These are phyloP conservation scores for Capreolus pygargus DNA, from an alignment of 2,113 vertebrate species.

Conservation along the genomic window DNA sequence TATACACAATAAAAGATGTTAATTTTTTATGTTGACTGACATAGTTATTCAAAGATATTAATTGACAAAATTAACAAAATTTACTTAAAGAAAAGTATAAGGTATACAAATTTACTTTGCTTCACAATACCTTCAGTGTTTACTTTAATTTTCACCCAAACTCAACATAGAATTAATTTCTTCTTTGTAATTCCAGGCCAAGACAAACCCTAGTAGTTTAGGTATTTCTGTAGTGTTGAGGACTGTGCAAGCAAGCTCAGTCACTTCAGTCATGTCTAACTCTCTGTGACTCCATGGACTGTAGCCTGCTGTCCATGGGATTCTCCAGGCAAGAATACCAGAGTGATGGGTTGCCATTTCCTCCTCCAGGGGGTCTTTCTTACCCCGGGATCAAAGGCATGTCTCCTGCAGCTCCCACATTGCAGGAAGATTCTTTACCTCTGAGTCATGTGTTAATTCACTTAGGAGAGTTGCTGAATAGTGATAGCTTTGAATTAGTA, in stretches of 20 bases:
- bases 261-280: not conserved
- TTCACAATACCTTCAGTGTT: not conserved
- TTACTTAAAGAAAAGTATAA: conserved; percentile 1
- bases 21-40: not conserved
- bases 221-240: not conserved
- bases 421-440: not conserved
- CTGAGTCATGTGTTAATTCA: not conserved
- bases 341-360: not conserved
- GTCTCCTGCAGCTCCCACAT: not conserved
- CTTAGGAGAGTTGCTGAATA: not conserved
- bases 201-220: not conserved
- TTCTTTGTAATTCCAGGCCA: not conserved
- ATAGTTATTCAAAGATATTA: not conserved
- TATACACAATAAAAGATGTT: not conserved
- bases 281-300: not conserved
- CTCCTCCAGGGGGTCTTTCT: not conserved
- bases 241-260: not conserved
- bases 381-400: not conserved
- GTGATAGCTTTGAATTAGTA: not conserved
- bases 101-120: not conserved
- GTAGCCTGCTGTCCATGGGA: not conserved
- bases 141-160: conserved; percentile 13
- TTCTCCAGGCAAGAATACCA: not conserved
- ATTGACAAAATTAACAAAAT: conserved; percentile 25
- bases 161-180: conserved; percentile 15